A percentile compares a stretch with the other conserved stretches of the same genome.
Evolutionary conservation across 2,113 vertebrate genomes (phyloP).

Genomic region (Nansenia antarctica): DNA sequence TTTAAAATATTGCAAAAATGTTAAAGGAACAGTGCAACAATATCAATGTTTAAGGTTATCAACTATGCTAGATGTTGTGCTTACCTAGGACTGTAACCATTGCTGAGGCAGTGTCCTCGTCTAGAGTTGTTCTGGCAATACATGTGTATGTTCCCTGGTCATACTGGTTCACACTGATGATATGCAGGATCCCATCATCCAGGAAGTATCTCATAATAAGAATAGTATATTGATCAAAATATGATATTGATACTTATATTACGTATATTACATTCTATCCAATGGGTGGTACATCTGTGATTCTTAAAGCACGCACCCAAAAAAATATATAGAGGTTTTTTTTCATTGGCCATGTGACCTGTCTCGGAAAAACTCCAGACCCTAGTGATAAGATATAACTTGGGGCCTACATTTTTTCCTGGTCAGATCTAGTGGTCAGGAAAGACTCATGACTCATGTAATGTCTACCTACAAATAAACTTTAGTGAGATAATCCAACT

Average conservation of each 20-base stretch:
- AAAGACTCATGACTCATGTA: no score
- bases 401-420: no score
- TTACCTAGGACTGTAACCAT: slow-evolving; percentile 84
- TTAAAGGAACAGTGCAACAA: not conserved
- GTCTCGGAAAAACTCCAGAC: no score
- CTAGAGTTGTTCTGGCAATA: slow-evolving; percentile 81
- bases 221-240: not conserved
- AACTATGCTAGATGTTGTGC: slow-evolving; percentile 18
- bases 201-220: slow-evolving; percentile 58
- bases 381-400: no score
- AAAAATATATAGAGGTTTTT: no score
- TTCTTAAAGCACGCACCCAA: no score
- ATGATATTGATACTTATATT: not conserved
- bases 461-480: no score
- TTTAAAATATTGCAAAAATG: no score
- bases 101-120: slow-evolving; percentile 70
- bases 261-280: not conserved
- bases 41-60: not conserved
- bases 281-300: not conserved
- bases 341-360: no score
- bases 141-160: slow-evolving; percentile 87
- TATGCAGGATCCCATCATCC: slow-evolving; percentile 77
- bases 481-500: not conserved
- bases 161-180: slow-evolving; percentile 79
- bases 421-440: no score